A percentile compares a stretch with the other conserved stretches of the same genome.
phyloP scores from a whole-genome alignment of 37 sponge, comb jelly and placozoan species.

The Aplysina aerophoba region DNA sequence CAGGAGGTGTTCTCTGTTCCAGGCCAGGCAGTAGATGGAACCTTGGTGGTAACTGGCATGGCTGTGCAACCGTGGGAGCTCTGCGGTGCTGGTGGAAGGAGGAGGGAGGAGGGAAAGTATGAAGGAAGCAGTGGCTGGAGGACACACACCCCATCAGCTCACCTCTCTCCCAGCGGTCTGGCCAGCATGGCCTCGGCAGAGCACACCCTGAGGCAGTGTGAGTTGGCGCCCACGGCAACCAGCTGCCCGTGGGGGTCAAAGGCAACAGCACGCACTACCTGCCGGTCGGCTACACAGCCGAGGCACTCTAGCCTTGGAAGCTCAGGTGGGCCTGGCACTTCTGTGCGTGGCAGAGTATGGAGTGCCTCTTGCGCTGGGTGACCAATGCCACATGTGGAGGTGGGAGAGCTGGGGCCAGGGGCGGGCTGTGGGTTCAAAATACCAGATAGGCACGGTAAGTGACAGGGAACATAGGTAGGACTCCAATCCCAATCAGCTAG shows the following conservation, averaged over 20 bases:
- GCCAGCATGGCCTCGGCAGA: slow-evolving; percentile 45
- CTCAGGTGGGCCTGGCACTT: neutral
- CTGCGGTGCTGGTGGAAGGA: neutral
- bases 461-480: neutral
- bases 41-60: slow-evolving; percentile 79
- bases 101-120: neutral
- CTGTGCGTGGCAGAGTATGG: neutral
- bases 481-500: too few species aligned
- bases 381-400: neutral
- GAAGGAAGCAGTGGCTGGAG: neutral
- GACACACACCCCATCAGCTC: neutral
- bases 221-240: slow-evolving; percentile 94
- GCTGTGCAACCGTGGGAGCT: slow-evolving; percentile 22
- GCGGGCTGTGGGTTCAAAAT: neutral
- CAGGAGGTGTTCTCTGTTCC: slow-evolving; percentile 70
- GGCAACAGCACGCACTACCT: slow-evolving; percentile 82
- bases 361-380: neutral
- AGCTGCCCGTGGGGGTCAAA: slow-evolving; percentile 67
- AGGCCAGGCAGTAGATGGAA: slow-evolving; percentile 91
- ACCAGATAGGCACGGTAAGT: neutral
- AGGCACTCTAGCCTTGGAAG: neutral
- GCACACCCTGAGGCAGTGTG: slow-evolving; percentile 77
- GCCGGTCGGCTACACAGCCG: slow-evolving; percentile 1
- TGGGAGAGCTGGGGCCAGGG: neutral
- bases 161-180: slow-evolving; percentile 9